phyloP scores from a whole-genome alignment of 2,797 vertebrate species.

The Mergus octosetaceus region DNA sequence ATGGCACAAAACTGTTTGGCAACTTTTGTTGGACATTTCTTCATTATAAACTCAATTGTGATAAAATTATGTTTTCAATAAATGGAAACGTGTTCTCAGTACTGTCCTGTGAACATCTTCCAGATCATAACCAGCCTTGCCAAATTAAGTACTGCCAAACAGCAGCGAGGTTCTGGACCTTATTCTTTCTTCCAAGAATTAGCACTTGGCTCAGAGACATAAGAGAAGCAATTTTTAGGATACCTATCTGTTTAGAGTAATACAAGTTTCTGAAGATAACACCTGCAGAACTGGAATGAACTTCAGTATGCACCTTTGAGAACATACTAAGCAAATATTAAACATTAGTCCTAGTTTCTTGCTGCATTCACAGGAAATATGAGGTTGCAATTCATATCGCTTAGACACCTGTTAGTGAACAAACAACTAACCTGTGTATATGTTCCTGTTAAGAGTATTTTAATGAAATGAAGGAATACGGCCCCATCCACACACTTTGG shows the following conservation, averaged over 20 bases:
- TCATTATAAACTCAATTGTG: neutral
- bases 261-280: neutral
- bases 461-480: constrained; percentile 89
- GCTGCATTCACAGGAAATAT: neutral
- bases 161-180: neutral
- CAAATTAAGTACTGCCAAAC: neutral
- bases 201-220: neutral
- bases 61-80: neutral
- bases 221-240: neutral
- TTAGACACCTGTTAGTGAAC: neutral
- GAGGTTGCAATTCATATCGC: neutral
- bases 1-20: neutral
- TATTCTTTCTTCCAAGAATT: neutral
- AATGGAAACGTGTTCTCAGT: neutral
- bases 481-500: constrained; percentile 88
- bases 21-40: neutral
- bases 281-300: neutral
- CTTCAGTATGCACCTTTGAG: neutral
- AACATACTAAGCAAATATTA: neutral
- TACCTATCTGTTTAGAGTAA: neutral
- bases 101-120: neutral
- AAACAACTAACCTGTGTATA: neutral
- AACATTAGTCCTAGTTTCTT: neutral
- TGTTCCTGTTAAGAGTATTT: constrained; percentile 84
- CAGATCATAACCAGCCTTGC: neutral